These are phyloP conservation scores for Amyelois transitella DNA, from an alignment of 1,140 invertebrate species.

Conservation along the genomic window DNA sequence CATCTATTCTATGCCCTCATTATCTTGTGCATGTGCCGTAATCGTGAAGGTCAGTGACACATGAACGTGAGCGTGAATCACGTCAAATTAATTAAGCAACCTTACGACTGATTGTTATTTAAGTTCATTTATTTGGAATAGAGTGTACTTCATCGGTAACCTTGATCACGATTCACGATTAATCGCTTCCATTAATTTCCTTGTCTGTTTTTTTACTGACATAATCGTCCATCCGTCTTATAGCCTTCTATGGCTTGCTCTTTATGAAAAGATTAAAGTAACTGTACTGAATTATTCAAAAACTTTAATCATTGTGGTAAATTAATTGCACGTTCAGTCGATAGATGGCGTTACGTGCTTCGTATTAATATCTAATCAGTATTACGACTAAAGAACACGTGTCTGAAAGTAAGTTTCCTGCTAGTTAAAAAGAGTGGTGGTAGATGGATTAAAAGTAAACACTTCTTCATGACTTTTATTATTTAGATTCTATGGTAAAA, in stretches of 20 bases:
- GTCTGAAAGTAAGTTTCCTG: neutral
- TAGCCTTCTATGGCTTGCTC: neutral
- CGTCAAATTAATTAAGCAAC: conserved; percentile 37
- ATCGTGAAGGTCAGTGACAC: conserved; percentile 63
- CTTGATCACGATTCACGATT: neutral
- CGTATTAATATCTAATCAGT: no score
- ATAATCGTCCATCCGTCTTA: neutral
- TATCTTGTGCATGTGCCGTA: no score
- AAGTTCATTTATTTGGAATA: neutral
- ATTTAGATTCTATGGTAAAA: neutral
- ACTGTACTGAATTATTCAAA: no score
- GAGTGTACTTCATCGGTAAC: neutral
- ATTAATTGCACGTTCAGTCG: no score
- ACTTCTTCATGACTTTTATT: neutral
- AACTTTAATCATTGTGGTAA: no score
- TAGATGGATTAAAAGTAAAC: neutral
- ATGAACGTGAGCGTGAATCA: conserved; percentile 40
- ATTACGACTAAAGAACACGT: neutral
- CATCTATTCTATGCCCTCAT: no score
- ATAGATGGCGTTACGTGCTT: neutral
- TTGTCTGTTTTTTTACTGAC: neutral
- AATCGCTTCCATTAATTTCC: neutral
- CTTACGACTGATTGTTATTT: neutral
- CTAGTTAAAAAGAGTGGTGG: neutral
- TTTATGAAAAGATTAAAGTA: no score